phyloP scores from a whole-genome alignment of 35 echinoderm and acorn worm genomes.

The Ptychodera flava region DNA sequence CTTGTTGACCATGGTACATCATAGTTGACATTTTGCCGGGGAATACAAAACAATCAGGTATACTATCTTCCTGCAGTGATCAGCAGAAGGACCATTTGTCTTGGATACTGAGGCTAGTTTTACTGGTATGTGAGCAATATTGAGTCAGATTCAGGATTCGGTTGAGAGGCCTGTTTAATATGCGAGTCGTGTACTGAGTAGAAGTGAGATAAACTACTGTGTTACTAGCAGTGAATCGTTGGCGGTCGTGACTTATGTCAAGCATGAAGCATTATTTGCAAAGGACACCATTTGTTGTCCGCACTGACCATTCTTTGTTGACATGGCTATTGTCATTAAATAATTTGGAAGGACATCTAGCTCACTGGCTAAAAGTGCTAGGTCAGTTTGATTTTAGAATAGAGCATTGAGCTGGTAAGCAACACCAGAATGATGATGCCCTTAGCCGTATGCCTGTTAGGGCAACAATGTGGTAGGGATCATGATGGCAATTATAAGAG shows the following conservation, averaged over 20 bases:
- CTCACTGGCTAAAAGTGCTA: slow-evolving; percentile 46
- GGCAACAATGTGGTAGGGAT: too few relatives aligned
- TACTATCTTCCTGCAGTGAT: too few relatives aligned
- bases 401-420: slow-evolving; percentile 16
- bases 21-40: too few relatives aligned
- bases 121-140: slow-evolving; percentile 25
- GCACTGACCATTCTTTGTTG: too few relatives aligned
- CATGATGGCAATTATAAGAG: not conserved
- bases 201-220: slow-evolving; percentile 43
- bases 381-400: slow-evolving; percentile 23
- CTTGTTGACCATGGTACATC: too few relatives aligned
- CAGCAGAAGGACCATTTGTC: too few relatives aligned
- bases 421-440: too few relatives aligned
- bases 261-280: slow-evolving; percentile 47
- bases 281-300: slow-evolving; percentile 25
- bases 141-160: slow-evolving; percentile 45
- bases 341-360: too few relatives aligned
- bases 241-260: slow-evolving; percentile 30
- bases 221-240: slow-evolving; percentile 36
- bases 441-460: too few relatives aligned
- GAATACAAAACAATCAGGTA: too few relatives aligned
- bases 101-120: too few relatives aligned
- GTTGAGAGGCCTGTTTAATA: slow-evolving; percentile 37
- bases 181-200: slow-evolving; percentile 28
- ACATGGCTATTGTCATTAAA: too few relatives aligned